phyloP scores from a whole-genome alignment of 2,888 invertebrate species.

The Platerodrilus igneus region DNA sequence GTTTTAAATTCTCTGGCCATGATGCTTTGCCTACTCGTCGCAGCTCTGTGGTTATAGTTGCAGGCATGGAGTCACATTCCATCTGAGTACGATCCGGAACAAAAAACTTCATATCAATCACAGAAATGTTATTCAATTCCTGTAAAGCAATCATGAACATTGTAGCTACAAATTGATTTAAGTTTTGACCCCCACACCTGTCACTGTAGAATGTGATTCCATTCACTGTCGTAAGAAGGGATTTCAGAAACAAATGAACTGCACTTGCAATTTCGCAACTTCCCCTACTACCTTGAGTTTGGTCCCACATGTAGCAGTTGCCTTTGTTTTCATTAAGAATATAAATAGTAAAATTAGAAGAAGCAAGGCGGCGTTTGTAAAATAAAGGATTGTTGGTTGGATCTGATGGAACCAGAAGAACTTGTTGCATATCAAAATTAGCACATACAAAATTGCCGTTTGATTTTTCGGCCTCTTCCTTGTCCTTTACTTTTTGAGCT shows the following conservation, averaged over 20 bases:
- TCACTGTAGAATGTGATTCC: conserved; percentile 31
- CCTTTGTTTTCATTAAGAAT: conserved; percentile 23
- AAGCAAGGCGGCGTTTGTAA: conserved; percentile 23
- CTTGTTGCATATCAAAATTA: conserved; percentile 29
- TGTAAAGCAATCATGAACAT: conserved; percentile 29
- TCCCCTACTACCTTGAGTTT: conserved; percentile 26
- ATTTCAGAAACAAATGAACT: conserved; percentile 25
- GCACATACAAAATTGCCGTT: conserved; percentile 14
- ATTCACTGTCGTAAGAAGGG: conserved; percentile 20
- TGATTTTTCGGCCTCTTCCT: background rate
- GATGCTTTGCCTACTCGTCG: conserved; percentile 19
- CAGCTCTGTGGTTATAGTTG: too few relatives aligned
- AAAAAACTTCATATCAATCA: conserved; percentile 29
- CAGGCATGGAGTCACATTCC: conserved; percentile 24
- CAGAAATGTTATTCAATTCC: conserved; percentile 23
- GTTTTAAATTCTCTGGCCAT: conserved; percentile 26
- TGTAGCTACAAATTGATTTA: conserved; percentile 29
- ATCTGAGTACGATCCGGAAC: conserved; percentile 21
- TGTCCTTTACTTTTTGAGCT: too few relatives aligned
- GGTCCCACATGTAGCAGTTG: conserved; percentile 31
- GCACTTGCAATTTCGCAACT: conserved; percentile 27
- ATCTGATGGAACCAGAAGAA: conserved; percentile 19
- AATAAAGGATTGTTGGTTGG: conserved; percentile 26
- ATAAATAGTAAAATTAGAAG: conserved; percentile 26
- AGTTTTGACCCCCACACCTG: conserved; percentile 33